These are phyloP conservation scores for Alexandromys fortis DNA, from an alignment of 2,113 vertebrate genomes.

Conservation along the genomic window DNA sequence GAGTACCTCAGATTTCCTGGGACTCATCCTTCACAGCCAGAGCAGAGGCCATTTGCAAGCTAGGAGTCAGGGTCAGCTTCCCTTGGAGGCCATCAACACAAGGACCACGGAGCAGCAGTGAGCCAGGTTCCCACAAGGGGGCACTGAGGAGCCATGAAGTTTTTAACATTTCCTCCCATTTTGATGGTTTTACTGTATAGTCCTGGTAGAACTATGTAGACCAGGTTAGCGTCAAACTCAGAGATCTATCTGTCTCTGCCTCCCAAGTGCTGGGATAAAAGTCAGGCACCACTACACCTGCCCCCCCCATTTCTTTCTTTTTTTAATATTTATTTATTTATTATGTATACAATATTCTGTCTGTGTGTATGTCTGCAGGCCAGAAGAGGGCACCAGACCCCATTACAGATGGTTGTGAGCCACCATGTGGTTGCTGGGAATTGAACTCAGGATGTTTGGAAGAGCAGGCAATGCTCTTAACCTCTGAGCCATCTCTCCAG, in stretches of 20 bases:
- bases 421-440: no score
- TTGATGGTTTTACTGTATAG: background rate
- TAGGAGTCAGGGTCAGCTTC: no score
- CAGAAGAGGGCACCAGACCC: no score
- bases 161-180: background rate
- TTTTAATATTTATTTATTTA: no score
- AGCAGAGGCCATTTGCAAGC: background rate
- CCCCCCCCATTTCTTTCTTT: no score
- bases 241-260: background rate
- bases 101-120: background rate
- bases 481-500: no score
- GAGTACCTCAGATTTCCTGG: background rate
- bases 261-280: background rate
- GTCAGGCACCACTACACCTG: background rate
- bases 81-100: background rate
- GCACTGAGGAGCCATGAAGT: background rate
- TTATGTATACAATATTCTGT: no score
- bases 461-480: no score
- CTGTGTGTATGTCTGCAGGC: no score
- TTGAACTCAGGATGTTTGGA: no score
- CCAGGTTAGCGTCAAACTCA: background rate
- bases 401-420: no score
- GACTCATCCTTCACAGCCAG: background rate
- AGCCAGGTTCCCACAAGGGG: background rate
- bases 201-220: background rate